Base-by-base conservation (phyloP, 1,140 invertebrate genomes). In the Doryteuthis pealeii region DNA sequence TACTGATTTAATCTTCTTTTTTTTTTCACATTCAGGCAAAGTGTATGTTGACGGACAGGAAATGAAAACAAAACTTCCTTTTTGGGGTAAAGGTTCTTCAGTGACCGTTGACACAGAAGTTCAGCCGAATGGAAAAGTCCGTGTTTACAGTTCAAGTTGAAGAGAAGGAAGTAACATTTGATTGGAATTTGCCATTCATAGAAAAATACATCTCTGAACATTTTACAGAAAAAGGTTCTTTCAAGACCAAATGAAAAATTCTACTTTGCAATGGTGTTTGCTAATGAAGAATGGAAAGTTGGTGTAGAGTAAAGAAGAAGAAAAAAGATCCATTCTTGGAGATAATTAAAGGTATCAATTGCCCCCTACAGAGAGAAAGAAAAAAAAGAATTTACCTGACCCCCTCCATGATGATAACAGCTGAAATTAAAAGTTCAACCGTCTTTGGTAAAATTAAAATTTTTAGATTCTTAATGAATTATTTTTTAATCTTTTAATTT, bases 1-100 rank as follows among this genome's bases (percentile, higher is more conserved):
- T n/a, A n/a, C n/a, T n/a, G n/a, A n/a, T n/a, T n/a, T n/a, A n/a
- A n/a, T n/a, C n/a, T n/a, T n/a, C n/a, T n/a, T n/a, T n/a, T n/a
- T n/a, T n/a, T n/a, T n/a, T n/a, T n/a, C n/a, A n/a, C n/a, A n/a
- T 80, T 22, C 74, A 87, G 85, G 85, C 15, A 78, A 62, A 54
- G 82, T 87, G 30, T 85, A 75, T 78, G 83, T 87, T 32, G 83
- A 87, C 80, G 83, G 83, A 12, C 81, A 84, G 68, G 85, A 85
- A 71, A 87, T 85, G 82, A 82, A 83, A 67, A 87, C 77, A 0
- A 81, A 80, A 62, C 76, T 87, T 62, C 84, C 85, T 54, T 73
- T 79, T 31, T 79, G 85, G 70, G 78, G 76, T n/a, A 83, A 82
- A 74, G 82, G 82, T 5, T 83, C 83, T n/a, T 72, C 75, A 22